Evolutionary conservation across 2,113 vertebrate species (phyloP).

Genomic region (Mesembrinibis cayennensis): DNA sequence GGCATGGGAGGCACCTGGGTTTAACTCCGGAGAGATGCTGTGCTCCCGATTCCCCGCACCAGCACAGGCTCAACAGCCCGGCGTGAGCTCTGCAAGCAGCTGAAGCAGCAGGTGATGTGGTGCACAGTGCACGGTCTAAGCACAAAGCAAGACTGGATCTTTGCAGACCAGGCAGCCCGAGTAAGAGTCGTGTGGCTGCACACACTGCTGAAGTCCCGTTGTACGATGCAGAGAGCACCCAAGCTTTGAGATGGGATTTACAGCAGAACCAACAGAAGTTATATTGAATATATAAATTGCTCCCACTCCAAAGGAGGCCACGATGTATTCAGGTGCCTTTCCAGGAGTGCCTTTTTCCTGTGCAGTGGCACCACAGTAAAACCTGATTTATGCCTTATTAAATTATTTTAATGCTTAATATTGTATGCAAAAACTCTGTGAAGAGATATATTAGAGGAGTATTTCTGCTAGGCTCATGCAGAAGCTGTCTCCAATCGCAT

Average conservation of each 20-base stretch:
- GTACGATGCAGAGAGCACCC: rapidly evolving
- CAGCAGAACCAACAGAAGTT: neutral
- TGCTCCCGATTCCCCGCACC: rapidly evolving
- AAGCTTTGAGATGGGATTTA: neutral
- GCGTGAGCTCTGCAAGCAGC: neutral
- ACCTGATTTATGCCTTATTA: slow-evolving; percentile 42
- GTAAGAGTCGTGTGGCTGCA: neutral
- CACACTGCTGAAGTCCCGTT: rapidly evolving
- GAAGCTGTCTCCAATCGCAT: neutral
- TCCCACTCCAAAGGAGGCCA: neutral
- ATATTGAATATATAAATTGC: neutral
- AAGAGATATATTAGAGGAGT: neutral
- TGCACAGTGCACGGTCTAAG: neutral
- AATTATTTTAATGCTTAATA: slow-evolving; percentile 44
- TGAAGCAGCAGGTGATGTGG: neutral
- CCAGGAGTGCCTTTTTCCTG: neutral
- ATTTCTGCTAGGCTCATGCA: slow-evolving; percentile 1
- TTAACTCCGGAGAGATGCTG: neutral
- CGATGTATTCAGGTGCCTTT: neutral
- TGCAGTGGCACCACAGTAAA: neutral
- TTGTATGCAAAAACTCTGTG: slow-evolving; percentile 32
- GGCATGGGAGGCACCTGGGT: neutral
- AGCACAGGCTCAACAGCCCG: neutral
- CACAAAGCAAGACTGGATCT: neutral
- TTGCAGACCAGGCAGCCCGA: neutral